phyloP scores from a whole-genome alignment of 2,888 invertebrate genomes.

The Melanostoma scalare region DNA sequence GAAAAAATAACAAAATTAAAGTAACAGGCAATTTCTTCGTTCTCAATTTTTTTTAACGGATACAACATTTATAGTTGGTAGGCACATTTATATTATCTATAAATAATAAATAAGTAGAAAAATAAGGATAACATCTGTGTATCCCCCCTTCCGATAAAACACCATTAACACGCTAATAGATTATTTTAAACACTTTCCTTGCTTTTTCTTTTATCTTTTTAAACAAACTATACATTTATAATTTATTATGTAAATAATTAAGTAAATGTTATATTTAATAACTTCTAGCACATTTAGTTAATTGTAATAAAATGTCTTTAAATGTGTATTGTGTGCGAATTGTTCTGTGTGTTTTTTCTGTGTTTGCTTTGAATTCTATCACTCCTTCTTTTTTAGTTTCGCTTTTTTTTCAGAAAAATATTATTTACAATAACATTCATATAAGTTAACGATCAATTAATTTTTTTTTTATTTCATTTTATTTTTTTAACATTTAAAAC shows the following conservation, averaged over 20 bases:
- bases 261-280: slow-evolving; percentile 52
- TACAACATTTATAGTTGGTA: slow-evolving; percentile 64
- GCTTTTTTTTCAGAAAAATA: slow-evolving; percentile 57
- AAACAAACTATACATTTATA: slow-evolving; percentile 54
- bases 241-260: slow-evolving; percentile 52
- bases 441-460: slow-evolving; percentile 66
- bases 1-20: slow-evolving; percentile 37
- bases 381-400: slow-evolving; percentile 42
- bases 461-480: slow-evolving; percentile 28
- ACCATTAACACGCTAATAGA: slow-evolving; percentile 42
- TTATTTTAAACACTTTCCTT: slow-evolving; percentile 18
- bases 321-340: slow-evolving; percentile 65
- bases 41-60: slow-evolving; percentile 40
- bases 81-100: slow-evolving; percentile 62
- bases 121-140: slow-evolving; percentile 54
- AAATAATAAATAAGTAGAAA: slow-evolving; percentile 62
- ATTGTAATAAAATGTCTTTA: slow-evolving; percentile 66
- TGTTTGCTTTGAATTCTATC: slow-evolving; percentile 28
- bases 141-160: slow-evolving; percentile 32
- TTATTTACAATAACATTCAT: slow-evolving; percentile 70
- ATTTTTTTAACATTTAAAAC: slow-evolving; percentile 67
- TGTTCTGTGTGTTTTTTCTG: slow-evolving; percentile 32
- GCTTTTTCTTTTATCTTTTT: slow-evolving; percentile 20
- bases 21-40: slow-evolving; percentile 57
- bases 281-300: slow-evolving; percentile 65